Base-by-base conservation (phyloP, 2,888 invertebrate species). In the Stegana nigrithorax region DNA sequence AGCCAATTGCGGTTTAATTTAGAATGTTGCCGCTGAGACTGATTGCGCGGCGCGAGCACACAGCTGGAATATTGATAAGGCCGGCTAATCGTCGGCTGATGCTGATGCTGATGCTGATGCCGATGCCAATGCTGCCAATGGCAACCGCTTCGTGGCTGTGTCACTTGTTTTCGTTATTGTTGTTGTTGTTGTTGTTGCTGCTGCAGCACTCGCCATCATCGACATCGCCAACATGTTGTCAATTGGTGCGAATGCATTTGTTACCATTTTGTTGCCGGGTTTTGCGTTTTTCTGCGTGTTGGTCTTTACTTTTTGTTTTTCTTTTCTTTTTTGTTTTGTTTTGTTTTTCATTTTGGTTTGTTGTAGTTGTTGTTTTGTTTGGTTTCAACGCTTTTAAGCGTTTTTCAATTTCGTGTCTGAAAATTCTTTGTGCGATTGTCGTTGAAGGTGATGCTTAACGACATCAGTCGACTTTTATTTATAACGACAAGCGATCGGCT, bases 1-100 rank as follows among this genome's bases (percentile, higher is more conserved):
- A 70, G 64, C 70, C 71, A 74, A 73, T 74, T 73, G 76, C 62
- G 60, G 73, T 79, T 81, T 78, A 73, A 78, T 81, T 78, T 80
- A 75, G 76, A 82, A 77, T 80, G 73, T 75, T 71, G 68, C 66
- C 71, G 62, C 59, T 36, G 61, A 66, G 61, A 58, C 67, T 70
- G 75, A 67, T 71, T 74, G 67, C 65, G 55, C 63, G 60, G 68
- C 64, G 53, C 57, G 64, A 55, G 69, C 69, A 76, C 83, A 78
- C 80, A 77, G 70, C 73, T 73, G 72, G 82, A 83, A 83, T 82
- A 82, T 81, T 82, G 79, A 83, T 83, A 81, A 79, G 78, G 23
- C 58, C 53, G 60, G 67, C 67, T 78, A 76, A 80, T 76, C 73
- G 70, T 57, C 59, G 60, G 53, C 51, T 61, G 47, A 51, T 63